Percentiles rank a stretch among this genome's conserved stretches.
Evolutionary conservation across 2,797 vertebrate species (phyloP).

Genomic region (Anableps anableps): DNA sequence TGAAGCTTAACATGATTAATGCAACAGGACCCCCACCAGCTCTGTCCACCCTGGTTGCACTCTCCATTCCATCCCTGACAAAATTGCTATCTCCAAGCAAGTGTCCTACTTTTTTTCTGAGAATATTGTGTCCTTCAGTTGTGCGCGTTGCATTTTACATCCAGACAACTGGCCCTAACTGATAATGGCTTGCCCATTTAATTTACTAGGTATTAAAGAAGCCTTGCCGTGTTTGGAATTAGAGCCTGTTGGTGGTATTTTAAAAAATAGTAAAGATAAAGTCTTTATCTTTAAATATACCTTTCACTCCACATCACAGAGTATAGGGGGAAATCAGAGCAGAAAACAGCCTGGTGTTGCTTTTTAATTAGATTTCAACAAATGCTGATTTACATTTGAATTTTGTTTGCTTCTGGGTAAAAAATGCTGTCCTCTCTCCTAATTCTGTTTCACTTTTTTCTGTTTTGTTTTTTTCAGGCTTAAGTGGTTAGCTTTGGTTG

Average conservation of each 20-base stretch:
- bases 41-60: conserved; percentile 13
- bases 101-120: conserved; percentile 46
- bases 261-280: conserved; percentile 29
- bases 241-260: conserved; percentile 71
- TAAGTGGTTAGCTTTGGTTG: too few relatives aligned
- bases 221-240: conserved; percentile 79
- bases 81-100: conserved; percentile 66
- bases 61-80: conserved; percentile 37
- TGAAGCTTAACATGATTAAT: conserved; percentile 74
- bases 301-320: conserved; percentile 46
- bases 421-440: conserved; percentile 33
- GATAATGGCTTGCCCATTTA: conserved; percentile 79
- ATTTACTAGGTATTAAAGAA: conserved; percentile 79
- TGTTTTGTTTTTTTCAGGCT: too few relatives aligned
- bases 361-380: conserved; percentile 55
- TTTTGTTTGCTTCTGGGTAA: conserved; percentile 39
- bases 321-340: conserved; percentile 43
- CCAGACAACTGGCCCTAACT: conserved; percentile 74
- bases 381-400: conserved; percentile 55
- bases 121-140: conserved; percentile 70
- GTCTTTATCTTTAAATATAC: conserved; percentile 20
- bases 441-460: too few relatives aligned
- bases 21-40: conserved; percentile 30
- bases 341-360: conserved; percentile 51
- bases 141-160: conserved; percentile 71